Base-by-base conservation (phyloP, 2,797 vertebrate genomes). In the Labroides dimidiatus region DNA sequence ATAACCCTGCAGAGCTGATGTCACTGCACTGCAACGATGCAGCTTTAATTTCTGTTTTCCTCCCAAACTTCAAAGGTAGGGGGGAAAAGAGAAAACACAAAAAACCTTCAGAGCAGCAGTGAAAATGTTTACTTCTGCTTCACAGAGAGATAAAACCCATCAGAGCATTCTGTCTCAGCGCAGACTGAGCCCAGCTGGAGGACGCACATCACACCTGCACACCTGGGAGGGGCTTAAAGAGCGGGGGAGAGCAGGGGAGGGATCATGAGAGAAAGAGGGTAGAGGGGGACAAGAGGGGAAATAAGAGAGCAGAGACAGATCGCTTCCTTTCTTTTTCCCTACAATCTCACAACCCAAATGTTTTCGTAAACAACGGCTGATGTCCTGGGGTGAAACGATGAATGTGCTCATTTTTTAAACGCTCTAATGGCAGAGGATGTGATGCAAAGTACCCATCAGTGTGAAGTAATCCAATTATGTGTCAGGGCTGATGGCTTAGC, bases 151-250 rank as follows among this genome's bases (percentile, higher is more conserved):
- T 36, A 57, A 67, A 37, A 62, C 47, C 16, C 19, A 69, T 58
- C 60, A 33, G 0, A 54, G 63, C 39, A 44, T 61, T 58, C 19
- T 52, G 48, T 69, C 59, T 80, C 41, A 57, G 60, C 65, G 37
- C 41, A 59, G 53, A 41, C 41, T 9, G 52, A 77, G 67, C 43
- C 54, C 44, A 11, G 64, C 45, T 33, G 63, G 48, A 50, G 41
- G 72, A 77, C 64, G 77, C 74, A 70, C 80, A 68, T 78, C 70
- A 73, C 65, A 73, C 70, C 61, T 75, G 72, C 73, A 63, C 39
- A 15, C 44, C 10, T 17, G 33, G 60, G 77, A 69, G 41, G 41
- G 73, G 71, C 69, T 84, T 69, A 78, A 78, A 39, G 37, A 36
- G 36, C 8, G 37, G 68, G 59, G 69, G 17, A 27, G 45, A 45